Evolutionary conservation across 2,888 invertebrate species (phyloP).

Genomic region (Synanthedon tipuliformis): DNA sequence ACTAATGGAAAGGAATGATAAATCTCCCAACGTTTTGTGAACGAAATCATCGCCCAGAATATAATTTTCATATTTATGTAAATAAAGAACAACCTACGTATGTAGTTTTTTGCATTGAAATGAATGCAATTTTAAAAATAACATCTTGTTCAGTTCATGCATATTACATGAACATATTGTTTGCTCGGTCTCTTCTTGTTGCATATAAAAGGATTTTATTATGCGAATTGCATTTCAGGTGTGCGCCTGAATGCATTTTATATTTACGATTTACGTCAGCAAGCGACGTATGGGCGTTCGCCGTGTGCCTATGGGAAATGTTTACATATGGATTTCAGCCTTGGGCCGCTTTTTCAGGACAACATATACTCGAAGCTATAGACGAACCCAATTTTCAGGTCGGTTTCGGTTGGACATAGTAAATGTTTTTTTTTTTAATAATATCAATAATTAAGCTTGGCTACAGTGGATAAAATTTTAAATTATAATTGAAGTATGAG

Average conservation of each 20-base stretch:
- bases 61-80: too few relatives aligned
- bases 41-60: too few relatives aligned
- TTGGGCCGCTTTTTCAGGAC: conserved; percentile 94
- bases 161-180: too few relatives aligned
- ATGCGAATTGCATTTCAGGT: conserved; percentile 63
- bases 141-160: too few relatives aligned
- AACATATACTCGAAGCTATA: conserved; percentile 94
- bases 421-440: neutral
- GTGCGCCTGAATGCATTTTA: conserved; percentile 97
- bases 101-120: too few relatives aligned
- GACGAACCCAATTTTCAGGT: conserved; percentile 91
- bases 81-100: too few relatives aligned
- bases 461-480: neutral
- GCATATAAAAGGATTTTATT: too few relatives aligned
- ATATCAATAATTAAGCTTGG: neutral
- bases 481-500: neutral
- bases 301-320: conserved; percentile 99
- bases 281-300: conserved; percentile 98
- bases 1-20: too few relatives aligned
- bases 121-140: too few relatives aligned
- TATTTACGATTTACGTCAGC: conserved; percentile 95
- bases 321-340: conserved; percentile 99
- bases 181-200: too few relatives aligned
- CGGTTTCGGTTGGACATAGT: conserved; percentile 13
- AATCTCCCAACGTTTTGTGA: too few relatives aligned